These are phyloP conservation scores for Hyperopisus bebe DNA, from an alignment of 2,113 vertebrate species.

Conservation along the genomic window DNA sequence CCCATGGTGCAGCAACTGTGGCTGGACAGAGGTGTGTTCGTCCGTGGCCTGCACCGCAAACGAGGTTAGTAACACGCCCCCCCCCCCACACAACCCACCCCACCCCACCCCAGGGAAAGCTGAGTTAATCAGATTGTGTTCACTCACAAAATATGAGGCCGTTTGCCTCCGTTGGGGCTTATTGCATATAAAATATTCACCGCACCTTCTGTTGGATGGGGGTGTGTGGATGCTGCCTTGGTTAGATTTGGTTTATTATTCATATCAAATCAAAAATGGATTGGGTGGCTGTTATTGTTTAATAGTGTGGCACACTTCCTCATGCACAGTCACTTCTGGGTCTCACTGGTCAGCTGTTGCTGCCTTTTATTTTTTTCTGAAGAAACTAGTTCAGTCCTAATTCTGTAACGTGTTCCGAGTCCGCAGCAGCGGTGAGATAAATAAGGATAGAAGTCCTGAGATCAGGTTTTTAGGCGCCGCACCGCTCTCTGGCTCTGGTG, in stretches of 20 bases:
- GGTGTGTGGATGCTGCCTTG: background rate
- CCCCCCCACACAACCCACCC: background rate
- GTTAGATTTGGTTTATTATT: background rate
- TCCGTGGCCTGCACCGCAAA: constrained; percentile 1
- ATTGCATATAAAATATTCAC: constrained; percentile 48
- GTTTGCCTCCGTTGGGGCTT: constrained; percentile 33
- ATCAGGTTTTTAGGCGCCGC: background rate
- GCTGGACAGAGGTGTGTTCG: background rate
- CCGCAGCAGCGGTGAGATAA: background rate
- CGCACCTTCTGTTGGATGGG: constrained; percentile 32
- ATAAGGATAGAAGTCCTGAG: background rate
- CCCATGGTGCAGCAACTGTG: background rate
- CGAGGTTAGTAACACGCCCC: constrained; percentile 27
- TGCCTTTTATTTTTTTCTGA: background rate
- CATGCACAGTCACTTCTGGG: background rate
- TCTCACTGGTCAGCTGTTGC: background rate
- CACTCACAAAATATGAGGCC: constrained; percentile 27
- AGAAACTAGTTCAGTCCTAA: background rate
- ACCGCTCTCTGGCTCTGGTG: background rate
- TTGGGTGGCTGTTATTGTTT: background rate
- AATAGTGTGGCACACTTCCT: background rate
- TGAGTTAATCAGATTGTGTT: constrained; percentile 35
- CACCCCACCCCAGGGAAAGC: constrained; percentile 12
- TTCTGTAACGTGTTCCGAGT: background rate
- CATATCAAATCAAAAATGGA: background rate